Evolutionary conservation across 2,888 invertebrate species (phyloP).

Genomic region (Drosophila borborema): DNA sequence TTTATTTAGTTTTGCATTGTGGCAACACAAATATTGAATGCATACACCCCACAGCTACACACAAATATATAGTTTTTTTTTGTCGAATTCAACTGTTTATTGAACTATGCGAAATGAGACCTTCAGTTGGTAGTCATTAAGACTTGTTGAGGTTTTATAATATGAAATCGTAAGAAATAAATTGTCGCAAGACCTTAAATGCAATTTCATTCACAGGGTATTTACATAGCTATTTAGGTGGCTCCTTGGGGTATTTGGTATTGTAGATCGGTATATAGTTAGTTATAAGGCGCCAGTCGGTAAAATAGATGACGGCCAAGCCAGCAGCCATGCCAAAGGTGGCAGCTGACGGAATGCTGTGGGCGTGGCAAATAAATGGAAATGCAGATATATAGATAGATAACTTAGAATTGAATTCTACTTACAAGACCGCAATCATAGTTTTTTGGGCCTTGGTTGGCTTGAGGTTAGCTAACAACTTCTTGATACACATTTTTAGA

Average conservation of each 20-base stretch:
- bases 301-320: constrained; percentile 51
- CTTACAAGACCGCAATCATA: constrained; percentile 58
- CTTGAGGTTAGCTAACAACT: constrained; percentile 17
- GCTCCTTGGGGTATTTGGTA: constrained; percentile 59
- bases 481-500: constrained; percentile 50
- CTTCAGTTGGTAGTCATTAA: constrained; percentile 26
- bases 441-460: constrained; percentile 34
- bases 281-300: constrained; percentile 63
- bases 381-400: too few species aligned
- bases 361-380: constrained; percentile 9
- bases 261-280: constrained; percentile 65
- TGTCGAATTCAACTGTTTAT: constrained; percentile 34
- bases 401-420: constrained; percentile 4
- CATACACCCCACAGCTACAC: constrained; percentile 16
- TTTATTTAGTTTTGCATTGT: constrained; percentile 58
- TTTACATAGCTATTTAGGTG: not conserved
- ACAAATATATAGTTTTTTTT: constrained; percentile 1
- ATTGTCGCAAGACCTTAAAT: not conserved
- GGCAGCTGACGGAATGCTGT: constrained; percentile 55
- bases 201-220: constrained; percentile 3
- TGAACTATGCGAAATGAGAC: constrained; percentile 25
- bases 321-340: constrained; percentile 52
- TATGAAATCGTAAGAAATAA: constrained; percentile 13
- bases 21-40: constrained; percentile 33
- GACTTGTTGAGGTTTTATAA: not conserved